These are phyloP conservation scores for Galemys pyrenaicus DNA, from an alignment of 2,113 vertebrate species.

Conservation along the genomic window DNA sequence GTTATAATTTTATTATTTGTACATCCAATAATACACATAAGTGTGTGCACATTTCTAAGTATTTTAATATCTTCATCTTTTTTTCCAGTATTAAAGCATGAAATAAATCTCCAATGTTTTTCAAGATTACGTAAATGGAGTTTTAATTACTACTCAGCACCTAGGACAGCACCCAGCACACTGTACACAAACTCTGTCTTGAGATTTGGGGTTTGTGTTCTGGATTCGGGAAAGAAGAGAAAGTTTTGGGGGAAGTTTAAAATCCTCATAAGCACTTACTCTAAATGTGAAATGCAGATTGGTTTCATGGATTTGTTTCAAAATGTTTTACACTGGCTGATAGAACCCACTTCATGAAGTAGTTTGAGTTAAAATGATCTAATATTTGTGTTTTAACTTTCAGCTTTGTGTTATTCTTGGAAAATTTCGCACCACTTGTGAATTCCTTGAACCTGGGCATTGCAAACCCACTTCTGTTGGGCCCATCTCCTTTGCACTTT, in stretches of 20 bases:
- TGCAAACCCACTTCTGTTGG: slow-evolving; percentile 88
- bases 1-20: slow-evolving; percentile 36
- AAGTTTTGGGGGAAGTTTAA: slow-evolving; percentile 49
- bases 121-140: slow-evolving; percentile 60
- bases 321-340: slow-evolving; percentile 79
- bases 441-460: slow-evolving; percentile 91
- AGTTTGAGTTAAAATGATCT: slow-evolving; percentile 87
- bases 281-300: slow-evolving; percentile 61
- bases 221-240: slow-evolving; percentile 65
- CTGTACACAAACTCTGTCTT: slow-evolving; percentile 66
- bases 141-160: slow-evolving; percentile 57
- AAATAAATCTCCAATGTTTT: slow-evolving; percentile 59
- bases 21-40: slow-evolving; percentile 5
- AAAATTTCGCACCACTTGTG: slow-evolving; percentile 91
- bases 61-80: slow-evolving; percentile 50
- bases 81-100: slow-evolving; percentile 47
- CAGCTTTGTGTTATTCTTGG: slow-evolving; percentile 96
- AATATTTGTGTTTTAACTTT: slow-evolving; percentile 95
- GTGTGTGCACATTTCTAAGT: slow-evolving; percentile 27
- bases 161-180: slow-evolving; percentile 66
- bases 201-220: slow-evolving; percentile 73
- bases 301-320: slow-evolving; percentile 77
- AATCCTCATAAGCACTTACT: slow-evolving; percentile 58
- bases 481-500: slow-evolving; percentile 92
- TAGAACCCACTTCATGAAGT: slow-evolving; percentile 78